Evolutionary conservation across 2,113 vertebrate genomes (phyloP).

Genomic region (Panthera tigris): DNA sequence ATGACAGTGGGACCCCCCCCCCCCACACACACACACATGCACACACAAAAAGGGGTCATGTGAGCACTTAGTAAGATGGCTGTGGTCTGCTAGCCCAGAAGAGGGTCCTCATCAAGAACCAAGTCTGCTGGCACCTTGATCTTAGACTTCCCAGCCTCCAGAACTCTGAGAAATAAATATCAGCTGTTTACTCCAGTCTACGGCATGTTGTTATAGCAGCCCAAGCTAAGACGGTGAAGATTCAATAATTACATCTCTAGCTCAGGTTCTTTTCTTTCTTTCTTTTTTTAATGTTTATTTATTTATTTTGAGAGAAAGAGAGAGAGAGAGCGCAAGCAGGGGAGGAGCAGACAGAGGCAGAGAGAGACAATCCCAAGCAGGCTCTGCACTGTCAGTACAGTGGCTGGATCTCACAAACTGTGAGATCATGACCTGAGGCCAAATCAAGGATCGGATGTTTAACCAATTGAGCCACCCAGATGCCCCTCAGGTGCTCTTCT

Average conservation of each 20-base stretch:
- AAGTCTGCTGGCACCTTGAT: not conserved
- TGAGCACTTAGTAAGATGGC: not conserved
- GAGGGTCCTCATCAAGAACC: not conserved
- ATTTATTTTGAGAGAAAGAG: too few relatives aligned
- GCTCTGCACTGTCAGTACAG: too few relatives aligned
- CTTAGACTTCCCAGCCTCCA: not conserved
- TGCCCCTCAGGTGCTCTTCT: not conserved
- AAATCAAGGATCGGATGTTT: too few relatives aligned
- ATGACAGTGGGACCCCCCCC: not conserved
- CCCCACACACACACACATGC: too few relatives aligned
- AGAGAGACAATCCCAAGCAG: too few relatives aligned
- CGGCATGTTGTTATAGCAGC: not conserved
- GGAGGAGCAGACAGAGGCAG: too few relatives aligned
- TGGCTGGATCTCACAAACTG: too few relatives aligned
- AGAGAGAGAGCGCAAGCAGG: too few relatives aligned
- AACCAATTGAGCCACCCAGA: too few relatives aligned
- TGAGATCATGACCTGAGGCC: too few relatives aligned
- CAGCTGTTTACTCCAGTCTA: not conserved
- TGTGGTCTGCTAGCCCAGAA: not conserved
- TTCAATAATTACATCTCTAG: not conserved
- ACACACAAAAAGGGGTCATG: not conserved
- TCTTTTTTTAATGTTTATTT: too few relatives aligned
- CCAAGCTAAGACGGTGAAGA: not conserved
- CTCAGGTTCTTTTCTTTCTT: not conserved
- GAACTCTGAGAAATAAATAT: not conserved